Base-by-base conservation (phyloP, 2,113 vertebrate genomes). In the Bujurquina vittata region DNA sequence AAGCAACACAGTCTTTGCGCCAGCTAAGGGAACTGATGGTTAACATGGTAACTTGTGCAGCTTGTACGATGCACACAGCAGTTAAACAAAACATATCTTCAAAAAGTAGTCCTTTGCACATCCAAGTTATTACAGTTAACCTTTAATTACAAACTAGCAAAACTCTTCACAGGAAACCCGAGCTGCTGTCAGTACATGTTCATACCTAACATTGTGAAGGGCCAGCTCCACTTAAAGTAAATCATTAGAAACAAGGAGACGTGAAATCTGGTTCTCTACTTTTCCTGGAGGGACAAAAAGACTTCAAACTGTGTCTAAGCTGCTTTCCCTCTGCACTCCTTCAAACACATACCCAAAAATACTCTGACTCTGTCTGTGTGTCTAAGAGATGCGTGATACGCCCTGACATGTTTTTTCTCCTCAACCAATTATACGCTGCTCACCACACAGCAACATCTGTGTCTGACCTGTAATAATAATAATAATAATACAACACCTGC, bases 381-480 rank as follows among this genome's bases (percentile, higher is more conserved):
- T 77, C 54, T 73, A 46, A 75, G 49, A 80, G 35, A 82, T 87
- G 65, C 61, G 54, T 88, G 72, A 94, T 92, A 56, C 8, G 91
- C 87, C 91, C 84, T 86, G 93, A 84, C 94, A 92, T 85, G 95
- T 91, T 91, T 88, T 74, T 69, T 33, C 7, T 33, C 7, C n/a
- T 86, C 76, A 35, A 37, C 80, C 88, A 90, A 94, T 94, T 93
- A 94, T 29, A 90, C 40, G 84, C 87, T 89, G 59, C 73, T 79
- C 3, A 5, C 79, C 54, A 12, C 26, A 77, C 74, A 75, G 87
- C 23, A 92, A 94, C 92, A 94, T 90, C 92, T 95, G 94, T 26
- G 75, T 63, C 20, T 58, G 84, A 88, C 92, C 93, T 95, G 89
- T 95, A 95, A 95, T 95, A 95, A 96, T 67, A 95, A 95, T 95